Conservation (phyloP, 2,113 vertebrate genomes). For the Uria aalge region DNA sequence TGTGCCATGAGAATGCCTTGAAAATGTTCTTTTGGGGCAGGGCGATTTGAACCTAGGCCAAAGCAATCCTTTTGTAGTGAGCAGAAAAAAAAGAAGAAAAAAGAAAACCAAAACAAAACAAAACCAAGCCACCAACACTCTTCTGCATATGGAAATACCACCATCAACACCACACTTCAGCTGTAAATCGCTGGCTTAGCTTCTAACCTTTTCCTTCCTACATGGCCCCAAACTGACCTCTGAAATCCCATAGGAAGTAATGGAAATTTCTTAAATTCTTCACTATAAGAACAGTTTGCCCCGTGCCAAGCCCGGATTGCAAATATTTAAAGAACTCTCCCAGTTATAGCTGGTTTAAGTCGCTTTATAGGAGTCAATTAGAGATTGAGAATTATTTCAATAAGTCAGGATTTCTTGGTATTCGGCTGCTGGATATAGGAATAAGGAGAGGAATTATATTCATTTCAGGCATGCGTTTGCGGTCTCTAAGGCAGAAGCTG, state of each 20-base stretch:
- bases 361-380: neutral
- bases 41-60: neutral
- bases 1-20: neutral
- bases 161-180: neutral
- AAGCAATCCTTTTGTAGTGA: neutral
- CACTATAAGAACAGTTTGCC: neutral
- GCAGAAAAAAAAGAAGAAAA: neutral
- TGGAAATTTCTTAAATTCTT: conserved; percentile 48
- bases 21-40: neutral
- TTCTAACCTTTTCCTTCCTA: conserved; percentile 1
- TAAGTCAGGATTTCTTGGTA: conserved; percentile 56
- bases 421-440: neutral
- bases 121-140: neutral
- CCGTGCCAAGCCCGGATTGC: neutral
- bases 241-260: conserved; percentile 37
- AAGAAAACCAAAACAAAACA: neutral
- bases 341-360: neutral
- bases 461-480: neutral
- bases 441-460: conserved; percentile 35
- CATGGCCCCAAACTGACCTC: neutral
- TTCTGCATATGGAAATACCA: neutral
- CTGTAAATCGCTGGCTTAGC: neutral
- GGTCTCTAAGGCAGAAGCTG: neutral
- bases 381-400: conserved; percentile 26
- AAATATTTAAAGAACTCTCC: conserved; percentile 31